These are phyloP conservation scores for Scaptomyza caliginosa DNA, from an alignment of 2,888 invertebrate genomes.

Conservation along the genomic window DNA sequence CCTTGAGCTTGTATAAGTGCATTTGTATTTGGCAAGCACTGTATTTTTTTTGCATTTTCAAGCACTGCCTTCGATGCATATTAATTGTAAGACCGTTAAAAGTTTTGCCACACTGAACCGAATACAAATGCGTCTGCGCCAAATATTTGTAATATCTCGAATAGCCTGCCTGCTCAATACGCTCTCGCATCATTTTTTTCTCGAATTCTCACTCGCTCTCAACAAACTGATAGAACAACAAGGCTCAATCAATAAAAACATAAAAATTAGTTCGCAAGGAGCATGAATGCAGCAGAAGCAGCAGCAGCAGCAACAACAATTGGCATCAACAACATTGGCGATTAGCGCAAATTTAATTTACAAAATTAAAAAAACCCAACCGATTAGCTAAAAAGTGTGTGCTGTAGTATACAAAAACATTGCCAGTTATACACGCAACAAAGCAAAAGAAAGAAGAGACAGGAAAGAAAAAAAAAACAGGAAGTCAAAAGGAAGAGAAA, in stretches of 20 bases:
- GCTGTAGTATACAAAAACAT: constrained; percentile 5
- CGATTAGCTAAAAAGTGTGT: constrained; percentile 12
- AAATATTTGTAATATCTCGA: constrained; percentile 20
- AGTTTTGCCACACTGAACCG: constrained; percentile 12
- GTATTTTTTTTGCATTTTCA: neutral
- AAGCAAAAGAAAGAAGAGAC: neutral
- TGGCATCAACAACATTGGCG: constrained; percentile 33
- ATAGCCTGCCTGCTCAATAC: constrained; percentile 28
- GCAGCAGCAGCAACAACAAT: constrained; percentile 35
- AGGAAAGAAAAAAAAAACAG: neutral
- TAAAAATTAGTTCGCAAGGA: constrained; percentile 70
- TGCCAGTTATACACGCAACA: constrained; percentile 12
- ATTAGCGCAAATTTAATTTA: constrained; percentile 18
- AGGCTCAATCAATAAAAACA: constrained; percentile 74
- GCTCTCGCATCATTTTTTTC: constrained; percentile 3
- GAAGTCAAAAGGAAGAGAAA: neutral
- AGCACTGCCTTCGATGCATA: constrained; percentile 10
- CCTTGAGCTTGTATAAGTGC: neutral
- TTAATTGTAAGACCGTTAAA: constrained; percentile 14
- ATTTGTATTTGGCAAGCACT: neutral
- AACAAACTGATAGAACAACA: constrained; percentile 56
- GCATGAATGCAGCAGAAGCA: constrained; percentile 56
- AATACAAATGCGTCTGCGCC: constrained; percentile 42
- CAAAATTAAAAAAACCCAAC: constrained; percentile 5
- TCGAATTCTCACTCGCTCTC: constrained; percentile 10